A percentile compares a stretch with the other conserved stretches of the same genome.
Conservation (phyloP, 2,113 vertebrate genomes). For the Nothocercus julius region DNA sequence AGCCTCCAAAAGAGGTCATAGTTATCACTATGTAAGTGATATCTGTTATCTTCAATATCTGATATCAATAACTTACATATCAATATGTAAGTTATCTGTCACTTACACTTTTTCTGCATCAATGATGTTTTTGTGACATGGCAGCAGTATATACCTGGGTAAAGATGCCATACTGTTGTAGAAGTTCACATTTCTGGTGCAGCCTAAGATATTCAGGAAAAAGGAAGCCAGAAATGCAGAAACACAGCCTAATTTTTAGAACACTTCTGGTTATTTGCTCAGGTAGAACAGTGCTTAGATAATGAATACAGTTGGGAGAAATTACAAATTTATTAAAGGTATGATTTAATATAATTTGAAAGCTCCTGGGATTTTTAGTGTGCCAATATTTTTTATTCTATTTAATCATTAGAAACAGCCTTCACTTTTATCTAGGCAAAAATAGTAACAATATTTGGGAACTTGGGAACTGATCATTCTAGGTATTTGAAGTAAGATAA, state of each 20-base stretch:
- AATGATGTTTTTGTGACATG: neutral
- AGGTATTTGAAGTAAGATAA: neutral
- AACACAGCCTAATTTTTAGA: neutral
- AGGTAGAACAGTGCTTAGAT: neutral
- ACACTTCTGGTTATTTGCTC: neutral
- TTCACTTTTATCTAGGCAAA: slow-evolving; percentile 16
- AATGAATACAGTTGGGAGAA: slow-evolving; percentile 41
- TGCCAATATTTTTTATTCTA: slow-evolving; percentile 3
- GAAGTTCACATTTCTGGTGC: neutral
- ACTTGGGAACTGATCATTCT: neutral
- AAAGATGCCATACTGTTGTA: neutral
- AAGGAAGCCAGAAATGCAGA: neutral
- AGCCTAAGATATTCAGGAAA: neutral
- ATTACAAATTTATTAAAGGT: slow-evolving; percentile 10
- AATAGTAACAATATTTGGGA: slow-evolving; percentile 18
- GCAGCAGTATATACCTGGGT: neutral
- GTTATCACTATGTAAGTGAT: neutral
- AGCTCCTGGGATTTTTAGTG: neutral
- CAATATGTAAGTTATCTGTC: neutral
- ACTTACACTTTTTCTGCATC: neutral
- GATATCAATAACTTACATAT: too few relatives aligned
- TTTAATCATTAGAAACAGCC: slow-evolving; percentile 6
- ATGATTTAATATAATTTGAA: slow-evolving; percentile 20
- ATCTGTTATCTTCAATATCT: too few relatives aligned
- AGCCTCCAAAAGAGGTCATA: neutral